Base-by-base conservation (phyloP, 2,113 vertebrate genomes). In the Fulica atra region DNA sequence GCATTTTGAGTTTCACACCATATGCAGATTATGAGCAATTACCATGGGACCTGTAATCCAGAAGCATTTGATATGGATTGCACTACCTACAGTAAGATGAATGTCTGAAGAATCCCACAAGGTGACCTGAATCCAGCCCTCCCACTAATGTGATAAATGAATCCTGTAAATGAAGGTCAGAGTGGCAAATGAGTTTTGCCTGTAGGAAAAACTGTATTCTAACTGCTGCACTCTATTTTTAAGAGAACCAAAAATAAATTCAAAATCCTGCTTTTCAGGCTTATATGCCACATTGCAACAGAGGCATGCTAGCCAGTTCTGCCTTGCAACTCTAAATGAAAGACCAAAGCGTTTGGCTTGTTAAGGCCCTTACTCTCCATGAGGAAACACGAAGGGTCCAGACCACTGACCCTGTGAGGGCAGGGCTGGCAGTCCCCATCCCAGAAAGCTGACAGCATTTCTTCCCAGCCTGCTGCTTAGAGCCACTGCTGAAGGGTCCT, bases 71-170 rank as follows among this genome's bases (percentile, higher is more conserved):
- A 46, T 40, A 36, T 23, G 31, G 26, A 48, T 46, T 60, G 48
- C 36, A 38, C 51, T 35, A 76, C 24, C 77, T 69, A 77, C 51
- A 89, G 48, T 7, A 69, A 77, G 64, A 90, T 88, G 24, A 86
- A 90, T 51, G 51, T 29, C 68, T 90, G 42, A 90, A 78, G 51
- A 40, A 94, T 71, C 60, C 54, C 46, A 74, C 33, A 85, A 88
- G 68, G 78, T 42, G 40, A 84, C 72, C 63, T 86, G 56, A 80
- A 78, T 72, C 40, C 31, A 92, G 28, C 20, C 38, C 61, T 85
- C 38, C 48, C 54, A 88, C 40, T 68, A 88, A 63, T 21, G 31
- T 87, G 68, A 92, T 59, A 88, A 91, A 95, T 72, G 11, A 51
- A 57, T 65, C 79, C 72, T 71, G 65, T 53, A 80, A 63, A 92